phyloP scores from a whole-genome alignment of 2,888 invertebrate genomes.

The Synanthedon myopaeformis region DNA sequence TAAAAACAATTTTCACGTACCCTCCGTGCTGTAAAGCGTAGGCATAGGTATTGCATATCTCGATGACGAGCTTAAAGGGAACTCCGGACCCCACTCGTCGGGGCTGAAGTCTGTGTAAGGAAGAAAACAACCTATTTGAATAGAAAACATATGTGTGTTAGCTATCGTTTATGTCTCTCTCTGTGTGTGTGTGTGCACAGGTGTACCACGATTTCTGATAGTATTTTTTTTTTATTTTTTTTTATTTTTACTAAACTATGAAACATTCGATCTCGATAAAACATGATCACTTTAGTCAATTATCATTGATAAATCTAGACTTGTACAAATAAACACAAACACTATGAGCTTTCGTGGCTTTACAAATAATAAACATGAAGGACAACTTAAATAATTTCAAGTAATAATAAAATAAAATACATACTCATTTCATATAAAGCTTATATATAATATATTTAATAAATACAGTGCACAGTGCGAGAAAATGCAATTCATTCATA shows the following conservation, averaged over 20 bases:
- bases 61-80: slow-evolving; percentile 60
- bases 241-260: background rate
- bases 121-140: slow-evolving; percentile 69
- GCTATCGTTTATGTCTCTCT: background rate
- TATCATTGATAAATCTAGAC: no score
- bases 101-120: slow-evolving; percentile 70
- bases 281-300: no score
- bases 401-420: no score
- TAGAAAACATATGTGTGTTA: slow-evolving; percentile 16
- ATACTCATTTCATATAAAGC: background rate
- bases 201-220: background rate
- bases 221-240: background rate
- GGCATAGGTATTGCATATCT: slow-evolving; percentile 81
- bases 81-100: slow-evolving; percentile 76
- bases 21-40: slow-evolving; percentile 82
- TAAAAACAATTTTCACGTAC: slow-evolving; percentile 31
- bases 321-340: no score
- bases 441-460: no score
- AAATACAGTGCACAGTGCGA: slow-evolving; percentile 3
- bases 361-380: no score
- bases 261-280: no score
- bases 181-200: background rate
- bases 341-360: no score
- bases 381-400: no score
- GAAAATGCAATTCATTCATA: slow-evolving; percentile 16